These are phyloP conservation scores for Drosophila azteca DNA, from an alignment of 1,140 invertebrate genomes.

Conservation along the genomic window DNA sequence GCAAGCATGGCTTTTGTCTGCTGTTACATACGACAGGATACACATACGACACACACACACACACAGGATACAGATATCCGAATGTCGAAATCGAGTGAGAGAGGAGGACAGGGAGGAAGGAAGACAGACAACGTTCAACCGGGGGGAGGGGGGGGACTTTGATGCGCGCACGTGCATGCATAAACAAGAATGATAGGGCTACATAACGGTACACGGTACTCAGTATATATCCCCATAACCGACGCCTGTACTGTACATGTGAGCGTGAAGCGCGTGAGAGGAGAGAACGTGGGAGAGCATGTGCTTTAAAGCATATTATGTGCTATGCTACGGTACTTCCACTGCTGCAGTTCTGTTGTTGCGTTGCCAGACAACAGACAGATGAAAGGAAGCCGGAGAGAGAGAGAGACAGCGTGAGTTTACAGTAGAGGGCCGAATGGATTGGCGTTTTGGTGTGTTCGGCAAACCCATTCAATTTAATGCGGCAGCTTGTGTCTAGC, in stretches of 20 bases:
- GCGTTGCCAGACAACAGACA: conserved; percentile 52
- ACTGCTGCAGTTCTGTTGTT: conserved; percentile 41
- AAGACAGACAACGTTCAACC: conserved; percentile 15
- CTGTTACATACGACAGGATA: conserved; percentile 41
- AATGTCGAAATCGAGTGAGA: not conserved
- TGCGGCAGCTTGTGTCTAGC: conserved; percentile 70
- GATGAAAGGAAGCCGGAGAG: conserved; percentile 7
- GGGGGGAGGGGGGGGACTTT: conserved; percentile 7
- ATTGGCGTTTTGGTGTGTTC: conserved; percentile 26
- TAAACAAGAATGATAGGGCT: conserved; percentile 52
- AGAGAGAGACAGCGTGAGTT: not conserved
- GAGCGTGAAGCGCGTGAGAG: too few relatives aligned
- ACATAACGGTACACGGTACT: conserved; percentile 42
- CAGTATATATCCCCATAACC: not conserved
- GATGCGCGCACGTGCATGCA: conserved; percentile 74
- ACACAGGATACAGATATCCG: conserved; percentile 27
- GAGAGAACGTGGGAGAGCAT: conserved; percentile 11
- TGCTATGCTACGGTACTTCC: not conserved
- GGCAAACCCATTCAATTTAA: conserved; percentile 70
- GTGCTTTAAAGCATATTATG: conserved; percentile 28
- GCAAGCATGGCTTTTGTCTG: conserved; percentile 43
- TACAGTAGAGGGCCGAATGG: too few relatives aligned
- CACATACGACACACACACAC: conserved; percentile 21
- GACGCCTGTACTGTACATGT: too few relatives aligned
- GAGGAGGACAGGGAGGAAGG: conserved; percentile 1